Percentiles rank a stretch among this genome's conserved stretches.
Conservation (phyloP, 1,140 invertebrate species). For the Drosophila kikkawai region DNA sequence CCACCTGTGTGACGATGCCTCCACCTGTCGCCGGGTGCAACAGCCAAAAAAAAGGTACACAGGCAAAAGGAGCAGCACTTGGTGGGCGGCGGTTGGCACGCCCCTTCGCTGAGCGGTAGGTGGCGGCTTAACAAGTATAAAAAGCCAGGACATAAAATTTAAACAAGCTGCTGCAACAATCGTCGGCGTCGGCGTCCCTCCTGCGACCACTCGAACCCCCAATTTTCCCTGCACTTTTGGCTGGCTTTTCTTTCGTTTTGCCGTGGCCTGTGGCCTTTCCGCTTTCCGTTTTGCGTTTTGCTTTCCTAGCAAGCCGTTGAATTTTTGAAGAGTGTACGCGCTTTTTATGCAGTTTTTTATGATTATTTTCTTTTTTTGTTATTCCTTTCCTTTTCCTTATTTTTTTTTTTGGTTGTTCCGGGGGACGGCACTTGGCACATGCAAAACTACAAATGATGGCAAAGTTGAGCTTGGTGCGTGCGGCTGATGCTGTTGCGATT, state of each 20-base stretch:
- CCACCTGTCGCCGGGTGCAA: constrained; percentile 27
- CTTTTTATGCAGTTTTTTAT: constrained; percentile 39
- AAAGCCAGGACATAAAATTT: constrained; percentile 56
- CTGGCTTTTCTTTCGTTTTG: constrained; percentile 14
- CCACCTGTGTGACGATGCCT: constrained; percentile 28
- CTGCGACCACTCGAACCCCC: constrained; percentile 1
- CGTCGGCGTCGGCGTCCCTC: constrained; percentile 1
- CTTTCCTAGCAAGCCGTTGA: constrained; percentile 50
- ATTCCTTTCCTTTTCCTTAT: neutral
- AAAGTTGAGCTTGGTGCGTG: constrained; percentile 40
- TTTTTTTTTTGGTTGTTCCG: neutral
- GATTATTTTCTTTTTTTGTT: neutral
- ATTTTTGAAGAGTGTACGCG: constrained; percentile 55
- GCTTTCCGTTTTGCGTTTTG: constrained; percentile 30
- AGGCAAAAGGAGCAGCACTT: constrained; percentile 1
- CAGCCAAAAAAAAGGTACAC: neutral
- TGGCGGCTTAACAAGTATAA: constrained; percentile 37
- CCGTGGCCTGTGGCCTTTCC: constrained; percentile 32
- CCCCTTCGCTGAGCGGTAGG: constrained; percentile 13
- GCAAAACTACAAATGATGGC: constrained; percentile 52
- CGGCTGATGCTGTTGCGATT: constrained; percentile 14
- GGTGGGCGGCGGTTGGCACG: neutral
- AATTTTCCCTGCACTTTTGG: neutral
- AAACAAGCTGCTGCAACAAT: constrained; percentile 60
- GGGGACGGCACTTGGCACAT: constrained; percentile 26